phyloP scores from a whole-genome alignment of 2,888 invertebrate species.

The Chalcosyrphus nemorum region DNA sequence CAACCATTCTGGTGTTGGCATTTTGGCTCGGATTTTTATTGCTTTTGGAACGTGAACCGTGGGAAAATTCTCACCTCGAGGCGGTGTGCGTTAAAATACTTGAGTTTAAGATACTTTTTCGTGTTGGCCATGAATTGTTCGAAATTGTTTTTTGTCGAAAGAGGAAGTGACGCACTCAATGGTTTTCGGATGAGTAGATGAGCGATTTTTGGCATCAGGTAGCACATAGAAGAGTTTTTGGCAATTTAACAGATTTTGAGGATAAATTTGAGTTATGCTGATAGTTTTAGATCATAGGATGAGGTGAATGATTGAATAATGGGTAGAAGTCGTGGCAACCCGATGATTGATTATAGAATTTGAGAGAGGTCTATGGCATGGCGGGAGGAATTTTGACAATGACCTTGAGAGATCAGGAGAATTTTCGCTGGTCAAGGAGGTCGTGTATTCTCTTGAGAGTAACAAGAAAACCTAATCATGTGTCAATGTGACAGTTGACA shows the following conservation, averaged over 20 bases:
- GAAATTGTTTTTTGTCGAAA: not conserved
- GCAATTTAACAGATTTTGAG: not conserved
- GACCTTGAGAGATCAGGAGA: too few species aligned
- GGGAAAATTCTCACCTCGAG: slow-evolving; percentile 61
- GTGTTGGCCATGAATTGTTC: slow-evolving; percentile 29
- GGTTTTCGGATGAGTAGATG: slow-evolving; percentile 24
- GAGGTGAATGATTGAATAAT: slow-evolving; percentile 31
- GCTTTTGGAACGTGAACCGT: slow-evolving; percentile 53
- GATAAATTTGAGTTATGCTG: slow-evolving; percentile 6
- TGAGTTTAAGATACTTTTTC: slow-evolving; percentile 7
- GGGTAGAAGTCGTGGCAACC: not conserved
- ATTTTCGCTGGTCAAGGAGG: too few species aligned
- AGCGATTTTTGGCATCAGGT: slow-evolving; percentile 46
- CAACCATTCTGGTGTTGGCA: slow-evolving; percentile 27
- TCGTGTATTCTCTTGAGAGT: too few species aligned
- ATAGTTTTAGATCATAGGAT: slow-evolving; percentile 27
- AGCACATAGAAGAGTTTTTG: slow-evolving; percentile 26
- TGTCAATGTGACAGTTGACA: too few species aligned
- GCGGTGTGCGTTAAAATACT: slow-evolving; percentile 33
- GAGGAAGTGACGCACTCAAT: slow-evolving; percentile 38
- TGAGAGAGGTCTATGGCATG: too few species aligned
- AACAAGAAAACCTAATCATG: too few species aligned
- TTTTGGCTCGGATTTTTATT: slow-evolving; percentile 47
- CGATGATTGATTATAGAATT: slow-evolving; percentile 9
- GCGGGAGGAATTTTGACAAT: too few species aligned